phyloP scores from a whole-genome alignment of 2,888 invertebrate genomes.

The Leistus spinibarbis region DNA sequence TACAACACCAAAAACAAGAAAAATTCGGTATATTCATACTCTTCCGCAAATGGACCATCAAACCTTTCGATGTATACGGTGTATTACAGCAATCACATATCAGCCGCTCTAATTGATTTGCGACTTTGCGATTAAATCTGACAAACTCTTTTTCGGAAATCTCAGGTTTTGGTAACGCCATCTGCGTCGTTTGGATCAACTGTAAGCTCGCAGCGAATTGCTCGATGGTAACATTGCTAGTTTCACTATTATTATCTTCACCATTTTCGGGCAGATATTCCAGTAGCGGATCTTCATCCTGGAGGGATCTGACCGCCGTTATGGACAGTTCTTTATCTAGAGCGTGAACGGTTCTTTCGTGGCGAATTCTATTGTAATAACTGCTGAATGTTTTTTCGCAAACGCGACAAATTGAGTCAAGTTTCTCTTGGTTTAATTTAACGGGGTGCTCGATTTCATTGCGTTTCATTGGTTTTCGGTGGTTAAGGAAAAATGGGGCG shows the following conservation, averaged over 20 bases:
- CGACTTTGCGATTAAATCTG: neutral
- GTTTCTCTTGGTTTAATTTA: slow-evolving; percentile 39
- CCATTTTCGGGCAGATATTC: neutral
- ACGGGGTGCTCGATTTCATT: slow-evolving; percentile 12
- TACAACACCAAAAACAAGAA: slow-evolving; percentile 67
- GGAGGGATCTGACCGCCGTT: neutral
- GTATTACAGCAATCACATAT: slow-evolving; percentile 53
- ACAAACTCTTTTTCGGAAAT: slow-evolving; percentile 46
- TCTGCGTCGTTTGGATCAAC: slow-evolving; percentile 49
- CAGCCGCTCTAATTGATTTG: slow-evolving; percentile 45
- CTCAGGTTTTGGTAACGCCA: slow-evolving; percentile 31
- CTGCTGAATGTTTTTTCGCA: slow-evolving; percentile 51
- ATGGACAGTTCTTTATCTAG: neutral
- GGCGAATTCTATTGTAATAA: slow-evolving; percentile 49
- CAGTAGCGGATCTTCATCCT: neutral
- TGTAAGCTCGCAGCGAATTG: slow-evolving; percentile 54
- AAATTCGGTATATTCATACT: slow-evolving; percentile 54
- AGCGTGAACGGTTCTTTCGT: slow-evolving; percentile 48
- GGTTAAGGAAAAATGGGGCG: slow-evolving; percentile 11
- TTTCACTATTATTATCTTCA: slow-evolving; percentile 4
- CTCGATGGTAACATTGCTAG: slow-evolving; percentile 14
- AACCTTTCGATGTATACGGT: slow-evolving; percentile 49
- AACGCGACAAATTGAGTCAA: slow-evolving; percentile 44
- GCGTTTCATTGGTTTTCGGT: neutral
- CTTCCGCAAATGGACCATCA: slow-evolving; percentile 51